Evolutionary conservation across 2,797 vertebrate species (phyloP).

Genomic region (Hapalemur alaotrensis): DNA sequence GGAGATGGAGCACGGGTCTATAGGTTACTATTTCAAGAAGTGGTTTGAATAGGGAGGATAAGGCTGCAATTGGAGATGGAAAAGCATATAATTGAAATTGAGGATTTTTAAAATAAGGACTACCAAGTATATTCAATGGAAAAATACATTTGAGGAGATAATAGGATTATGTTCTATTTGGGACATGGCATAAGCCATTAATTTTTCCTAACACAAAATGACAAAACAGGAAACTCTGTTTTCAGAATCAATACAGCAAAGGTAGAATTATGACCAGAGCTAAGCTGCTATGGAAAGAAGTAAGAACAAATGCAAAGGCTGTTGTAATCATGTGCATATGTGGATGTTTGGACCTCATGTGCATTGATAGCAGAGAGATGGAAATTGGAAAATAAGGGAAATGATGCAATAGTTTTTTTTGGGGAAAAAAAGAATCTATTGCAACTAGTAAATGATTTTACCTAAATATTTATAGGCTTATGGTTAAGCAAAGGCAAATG

Average conservation of each 20-base stretch:
- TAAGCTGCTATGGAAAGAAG: neutral
- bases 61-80: accelerated
- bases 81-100: neutral
- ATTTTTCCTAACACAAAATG: neutral
- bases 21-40: neutral
- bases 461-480: neutral
- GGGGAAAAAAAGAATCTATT: neutral
- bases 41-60: neutral
- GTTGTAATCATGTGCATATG: neutral
- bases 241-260: neutral
- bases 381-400: neutral
- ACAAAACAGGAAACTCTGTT: neutral
- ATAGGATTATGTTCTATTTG: neutral
- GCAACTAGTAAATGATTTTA: neutral
- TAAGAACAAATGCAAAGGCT: neutral
- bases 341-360: neutral
- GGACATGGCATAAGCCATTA: neutral
- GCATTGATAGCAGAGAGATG: neutral
- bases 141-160: neutral
- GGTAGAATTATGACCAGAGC: neutral
- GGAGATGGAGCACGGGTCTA: neutral
- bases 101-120: neutral
- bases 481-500: neutral
- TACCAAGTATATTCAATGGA: neutral
- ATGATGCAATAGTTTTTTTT: neutral